These are phyloP conservation scores for Eubasilissa splendida DNA, from an alignment of 2,888 invertebrate species.

Conservation along the genomic window DNA sequence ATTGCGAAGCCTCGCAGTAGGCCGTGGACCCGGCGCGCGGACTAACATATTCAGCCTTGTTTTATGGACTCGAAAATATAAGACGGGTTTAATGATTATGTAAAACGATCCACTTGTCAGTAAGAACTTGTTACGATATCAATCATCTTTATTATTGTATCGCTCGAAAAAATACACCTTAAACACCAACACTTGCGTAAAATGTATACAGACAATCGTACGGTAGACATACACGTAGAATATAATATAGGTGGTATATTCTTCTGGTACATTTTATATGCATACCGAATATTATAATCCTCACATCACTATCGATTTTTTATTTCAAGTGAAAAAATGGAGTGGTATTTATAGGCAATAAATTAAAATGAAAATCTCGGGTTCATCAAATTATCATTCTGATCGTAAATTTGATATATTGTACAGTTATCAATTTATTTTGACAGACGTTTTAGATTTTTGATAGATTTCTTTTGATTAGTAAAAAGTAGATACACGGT, in stretches of 20 bases:
- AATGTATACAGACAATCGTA: background rate
- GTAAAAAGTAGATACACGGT: too few relatives aligned
- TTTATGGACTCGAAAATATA: conserved; percentile 53
- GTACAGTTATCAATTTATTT: too few relatives aligned
- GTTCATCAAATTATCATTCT: too few relatives aligned
- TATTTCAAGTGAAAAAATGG: too few relatives aligned
- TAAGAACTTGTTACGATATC: conserved; percentile 55
- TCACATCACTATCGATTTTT: too few relatives aligned
- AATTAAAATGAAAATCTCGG: too few relatives aligned
- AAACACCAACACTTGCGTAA: background rate
- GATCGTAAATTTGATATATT: too few relatives aligned
- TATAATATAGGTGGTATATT: conserved; percentile 1
- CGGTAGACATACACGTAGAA: background rate
- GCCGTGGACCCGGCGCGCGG: conserved; percentile 14
- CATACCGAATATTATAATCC: background rate
- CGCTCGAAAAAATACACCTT: conserved; percentile 32
- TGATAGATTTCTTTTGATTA: too few relatives aligned
- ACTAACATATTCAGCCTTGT: conserved; percentile 41
- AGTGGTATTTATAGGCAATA: too few relatives aligned
- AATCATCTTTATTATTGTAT: conserved; percentile 55
- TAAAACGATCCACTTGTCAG: conserved; percentile 58
- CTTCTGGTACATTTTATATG: background rate
- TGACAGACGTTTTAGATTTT: too few relatives aligned
- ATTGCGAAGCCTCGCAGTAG: background rate
- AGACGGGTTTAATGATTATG: conserved; percentile 56